These are phyloP conservation scores for Mesoclemmys tuberculata DNA, from an alignment of 2,113 vertebrate genomes.

Conservation along the genomic window DNA sequence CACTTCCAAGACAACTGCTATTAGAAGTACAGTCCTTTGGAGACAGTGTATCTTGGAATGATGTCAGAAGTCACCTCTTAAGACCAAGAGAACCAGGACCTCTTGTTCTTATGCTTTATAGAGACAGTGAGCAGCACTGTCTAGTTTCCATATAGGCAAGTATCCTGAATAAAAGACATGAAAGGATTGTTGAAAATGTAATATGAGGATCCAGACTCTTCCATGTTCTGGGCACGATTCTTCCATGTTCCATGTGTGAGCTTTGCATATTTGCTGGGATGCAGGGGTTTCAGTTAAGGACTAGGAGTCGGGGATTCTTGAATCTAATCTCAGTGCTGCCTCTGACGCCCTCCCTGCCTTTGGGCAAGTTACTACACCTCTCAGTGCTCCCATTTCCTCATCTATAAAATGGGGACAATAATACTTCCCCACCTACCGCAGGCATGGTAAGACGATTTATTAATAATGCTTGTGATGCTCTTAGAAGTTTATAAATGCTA, in stretches of 20 bases:
- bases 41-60: background rate
- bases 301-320: background rate
- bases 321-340: background rate
- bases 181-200: background rate
- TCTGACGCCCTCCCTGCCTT: accelerated
- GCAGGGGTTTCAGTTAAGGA: background rate
- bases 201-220: background rate
- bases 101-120: background rate
- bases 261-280: background rate
- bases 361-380: accelerated
- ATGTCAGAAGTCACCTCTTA: background rate
- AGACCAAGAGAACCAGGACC: background rate
- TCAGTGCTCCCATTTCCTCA: background rate
- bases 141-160: background rate
- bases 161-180: accelerated
- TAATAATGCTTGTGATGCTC: background rate
- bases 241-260: accelerated
- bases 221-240: background rate
- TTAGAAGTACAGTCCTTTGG: too few species aligned
- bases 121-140: background rate
- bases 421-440: background rate
- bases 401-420: background rate
- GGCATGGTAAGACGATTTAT: background rate
- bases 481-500: slow-evolving; percentile 17
- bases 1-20: too few species aligned